Percentiles rank a stretch among this genome's conserved stretches.
Evolutionary conservation across 2,888 invertebrate species (phyloP).

Genomic region (Stegana nigrithorax): DNA sequence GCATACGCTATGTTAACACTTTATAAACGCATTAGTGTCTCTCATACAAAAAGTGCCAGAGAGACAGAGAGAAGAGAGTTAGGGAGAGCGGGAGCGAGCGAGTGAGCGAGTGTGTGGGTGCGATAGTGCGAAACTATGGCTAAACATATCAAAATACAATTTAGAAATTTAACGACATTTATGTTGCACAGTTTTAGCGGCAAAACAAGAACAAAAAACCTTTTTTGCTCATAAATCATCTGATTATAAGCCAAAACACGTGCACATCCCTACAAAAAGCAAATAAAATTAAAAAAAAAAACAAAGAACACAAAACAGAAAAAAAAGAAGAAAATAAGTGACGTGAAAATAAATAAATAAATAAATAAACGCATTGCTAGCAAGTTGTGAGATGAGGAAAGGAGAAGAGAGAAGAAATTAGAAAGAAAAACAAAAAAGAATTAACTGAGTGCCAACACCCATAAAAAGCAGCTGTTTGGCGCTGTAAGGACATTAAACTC

Average conservation of each 20-base stretch:
- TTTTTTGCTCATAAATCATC: conserved; percentile 45
- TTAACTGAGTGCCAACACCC: conserved; percentile 28
- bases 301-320: conserved; percentile 1
- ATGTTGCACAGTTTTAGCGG: neutral
- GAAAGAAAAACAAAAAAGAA: conserved; percentile 29
- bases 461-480: conserved; percentile 34
- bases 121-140: no score
- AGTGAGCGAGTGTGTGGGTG: no score
- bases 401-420: no score
- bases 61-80: no score
- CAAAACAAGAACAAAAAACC: conserved; percentile 26
- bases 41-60: no score
- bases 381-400: neutral
- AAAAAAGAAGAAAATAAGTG: conserved; percentile 32
- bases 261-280: conserved; percentile 27
- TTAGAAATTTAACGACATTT: conserved; percentile 41
- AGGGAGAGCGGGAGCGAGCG: no score
- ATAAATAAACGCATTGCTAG: neutral
- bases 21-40: conserved; percentile 54
- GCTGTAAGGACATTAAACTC: conserved; percentile 48
- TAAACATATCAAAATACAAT: conserved; percentile 49
- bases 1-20: conserved; percentile 55
- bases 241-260: conserved; percentile 49
- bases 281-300: neutral
- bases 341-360: conserved; percentile 22